These are phyloP conservation scores for Scelioninae gen. 2 DNA, from an alignment of 2,888 invertebrate species.

Conservation along the genomic window DNA sequence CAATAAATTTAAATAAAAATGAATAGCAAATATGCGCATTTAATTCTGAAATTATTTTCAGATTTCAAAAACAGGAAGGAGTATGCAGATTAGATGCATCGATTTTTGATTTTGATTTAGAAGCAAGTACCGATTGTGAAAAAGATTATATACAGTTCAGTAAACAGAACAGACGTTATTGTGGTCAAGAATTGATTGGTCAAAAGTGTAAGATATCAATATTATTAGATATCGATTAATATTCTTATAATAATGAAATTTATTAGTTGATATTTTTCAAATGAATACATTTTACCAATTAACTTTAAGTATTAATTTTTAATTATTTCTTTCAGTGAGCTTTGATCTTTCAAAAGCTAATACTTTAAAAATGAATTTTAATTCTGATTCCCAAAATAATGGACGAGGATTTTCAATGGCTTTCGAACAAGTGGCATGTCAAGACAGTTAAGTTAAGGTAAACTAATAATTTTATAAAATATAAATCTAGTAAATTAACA, in stretches of 20 bases:
- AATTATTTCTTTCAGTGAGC: slow-evolving; percentile 66
- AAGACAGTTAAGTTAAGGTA: slow-evolving; percentile 6
- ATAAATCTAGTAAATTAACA: background rate
- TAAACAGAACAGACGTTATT: slow-evolving; percentile 72
- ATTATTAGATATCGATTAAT: too few species aligned
- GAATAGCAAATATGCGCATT: background rate
- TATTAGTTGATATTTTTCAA: slow-evolving; percentile 5
- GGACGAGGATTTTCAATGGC: slow-evolving; percentile 75
- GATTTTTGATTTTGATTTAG: slow-evolving; percentile 75
- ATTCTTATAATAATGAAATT: too few species aligned
- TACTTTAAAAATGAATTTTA: slow-evolving; percentile 73
- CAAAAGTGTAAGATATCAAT: slow-evolving; percentile 65
- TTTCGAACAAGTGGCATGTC: slow-evolving; percentile 72
- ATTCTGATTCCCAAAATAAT: slow-evolving; percentile 71
- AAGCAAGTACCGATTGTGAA: slow-evolving; percentile 73
- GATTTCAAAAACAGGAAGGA: slow-evolving; percentile 74
- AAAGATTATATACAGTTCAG: slow-evolving; percentile 75
- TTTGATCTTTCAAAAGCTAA: slow-evolving; percentile 69
- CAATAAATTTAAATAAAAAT: slow-evolving; percentile 1
- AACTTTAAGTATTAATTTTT: background rate
- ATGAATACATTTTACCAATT: background rate
- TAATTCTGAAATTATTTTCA: slow-evolving; percentile 56
- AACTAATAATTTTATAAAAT: background rate
- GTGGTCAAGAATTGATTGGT: slow-evolving; percentile 73
- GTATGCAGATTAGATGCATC: slow-evolving; percentile 73